Evolutionary conservation across 2,888 invertebrate species (phyloP).

Genomic region (Hybos culiciformis): DNA sequence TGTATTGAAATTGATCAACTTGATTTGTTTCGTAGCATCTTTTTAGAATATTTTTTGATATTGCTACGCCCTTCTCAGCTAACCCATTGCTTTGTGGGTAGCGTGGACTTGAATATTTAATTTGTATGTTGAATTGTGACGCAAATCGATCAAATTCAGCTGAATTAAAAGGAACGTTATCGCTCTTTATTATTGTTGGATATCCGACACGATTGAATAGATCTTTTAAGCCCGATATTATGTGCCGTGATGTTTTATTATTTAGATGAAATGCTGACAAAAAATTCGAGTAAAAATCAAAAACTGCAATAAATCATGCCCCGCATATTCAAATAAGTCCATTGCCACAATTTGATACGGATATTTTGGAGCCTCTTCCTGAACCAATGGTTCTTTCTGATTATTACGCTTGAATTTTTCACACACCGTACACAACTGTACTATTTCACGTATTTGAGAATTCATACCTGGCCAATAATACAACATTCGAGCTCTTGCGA

Average conservation of each 20-base stretch:
- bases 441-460: slow-evolving; percentile 18
- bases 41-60: slow-evolving; percentile 14
- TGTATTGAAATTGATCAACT: slow-evolving; percentile 10
- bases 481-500: slow-evolving; percentile 17
- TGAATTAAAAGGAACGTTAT: slow-evolving; percentile 13
- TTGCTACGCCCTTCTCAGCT: slow-evolving; percentile 15
- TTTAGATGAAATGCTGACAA: not conserved
- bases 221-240: slow-evolving; percentile 7
- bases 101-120: slow-evolving; percentile 14
- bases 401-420: slow-evolving; percentile 13
- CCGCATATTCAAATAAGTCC: slow-evolving; percentile 15
- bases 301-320: slow-evolving; percentile 9
- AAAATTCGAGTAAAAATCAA: slow-evolving; percentile 13
- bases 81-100: slow-evolving; percentile 14
- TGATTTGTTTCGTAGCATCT: slow-evolving; percentile 6
- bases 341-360: slow-evolving; percentile 14
- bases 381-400: slow-evolving; percentile 14
- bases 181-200: slow-evolving; percentile 17
- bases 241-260: slow-evolving; percentile 7
- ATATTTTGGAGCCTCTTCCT: slow-evolving; percentile 13
- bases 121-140: slow-evolving; percentile 5
- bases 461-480: slow-evolving; percentile 24
- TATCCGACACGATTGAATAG: slow-evolving; percentile 18
- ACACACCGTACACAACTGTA: slow-evolving; percentile 12
- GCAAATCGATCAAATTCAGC: slow-evolving; percentile 9